phyloP scores from a whole-genome alignment of 2,113 vertebrate genomes.

The Cyprinodon brontotheroides region DNA sequence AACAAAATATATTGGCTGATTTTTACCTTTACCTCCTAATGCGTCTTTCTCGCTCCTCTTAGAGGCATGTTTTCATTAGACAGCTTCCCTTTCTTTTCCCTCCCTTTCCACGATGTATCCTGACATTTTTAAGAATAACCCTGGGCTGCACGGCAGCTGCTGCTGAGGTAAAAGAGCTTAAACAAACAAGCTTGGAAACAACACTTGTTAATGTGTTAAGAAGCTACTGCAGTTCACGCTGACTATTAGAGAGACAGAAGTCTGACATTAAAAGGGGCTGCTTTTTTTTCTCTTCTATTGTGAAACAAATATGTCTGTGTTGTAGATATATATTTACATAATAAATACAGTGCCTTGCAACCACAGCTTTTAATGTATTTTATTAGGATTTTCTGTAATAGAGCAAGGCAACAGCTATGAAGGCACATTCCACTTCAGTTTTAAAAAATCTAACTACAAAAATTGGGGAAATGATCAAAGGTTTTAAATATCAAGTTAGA shows the following conservation, averaged over 20 bases:
- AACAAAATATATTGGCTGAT: conserved; percentile 14
- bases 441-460: too few species aligned
- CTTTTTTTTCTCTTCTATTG: neutral
- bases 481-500: too few species aligned
- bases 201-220: conserved; percentile 33
- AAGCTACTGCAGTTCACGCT: conserved; percentile 31
- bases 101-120: conserved; percentile 52
- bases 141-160: conserved; percentile 64
- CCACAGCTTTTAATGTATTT: neutral
- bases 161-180: conserved; percentile 50
- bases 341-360: neutral
- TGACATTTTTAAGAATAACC: conserved; percentile 70
- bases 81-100: conserved; percentile 11
- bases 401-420: neutral
- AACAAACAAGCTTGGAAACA: conserved; percentile 25
- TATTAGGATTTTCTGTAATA: neutral
- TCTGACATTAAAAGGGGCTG: conserved; percentile 8
- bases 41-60: conserved; percentile 26
- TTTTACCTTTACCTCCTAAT: conserved; percentile 15
- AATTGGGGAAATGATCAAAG: too few species aligned
- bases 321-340: neutral
- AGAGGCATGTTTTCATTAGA: conserved; percentile 40
- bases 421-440: neutral
- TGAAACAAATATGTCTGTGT: neutral
- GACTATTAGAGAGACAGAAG: conserved; percentile 31